These are phyloP conservation scores for Lochmaea crataegi DNA, from an alignment of 2,888 invertebrate species.

Conservation along the genomic window DNA sequence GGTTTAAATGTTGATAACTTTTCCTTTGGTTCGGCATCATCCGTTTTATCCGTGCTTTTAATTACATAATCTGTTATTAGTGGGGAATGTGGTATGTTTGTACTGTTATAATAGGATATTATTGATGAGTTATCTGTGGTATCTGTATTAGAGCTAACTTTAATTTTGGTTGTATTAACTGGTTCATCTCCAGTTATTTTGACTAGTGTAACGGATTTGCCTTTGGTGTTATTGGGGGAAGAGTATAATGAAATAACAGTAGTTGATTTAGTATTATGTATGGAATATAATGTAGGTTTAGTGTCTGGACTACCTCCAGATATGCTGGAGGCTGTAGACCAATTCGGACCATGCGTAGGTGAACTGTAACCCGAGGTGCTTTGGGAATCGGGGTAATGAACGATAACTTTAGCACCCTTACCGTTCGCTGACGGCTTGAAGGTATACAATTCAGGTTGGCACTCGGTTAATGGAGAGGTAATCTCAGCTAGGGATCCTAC, in stretches of 20 bases:
- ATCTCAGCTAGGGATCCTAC: slow-evolving; percentile 63
- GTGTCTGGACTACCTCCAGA: slow-evolving; percentile 61
- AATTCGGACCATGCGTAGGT: slow-evolving; percentile 62
- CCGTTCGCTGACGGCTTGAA: slow-evolving; percentile 60
- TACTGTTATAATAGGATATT: slow-evolving; percentile 19
- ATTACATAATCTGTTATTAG: slow-evolving; percentile 37
- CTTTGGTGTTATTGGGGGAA: slow-evolving; percentile 55
- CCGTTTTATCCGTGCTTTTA: slow-evolving; percentile 27
- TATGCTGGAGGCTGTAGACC: slow-evolving; percentile 64
- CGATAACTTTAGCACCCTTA: slow-evolving; percentile 61
- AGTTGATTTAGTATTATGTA: slow-evolving; percentile 64
- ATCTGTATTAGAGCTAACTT: slow-evolving; percentile 29
- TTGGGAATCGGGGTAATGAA: slow-evolving; percentile 64
- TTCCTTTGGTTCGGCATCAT: slow-evolving; percentile 27
- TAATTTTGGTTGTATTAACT: slow-evolving; percentile 39
- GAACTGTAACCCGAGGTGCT: slow-evolving; percentile 68
- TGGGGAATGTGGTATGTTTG: slow-evolving; percentile 31
- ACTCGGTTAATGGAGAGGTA: slow-evolving; percentile 60
- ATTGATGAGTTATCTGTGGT: slow-evolving; percentile 15
- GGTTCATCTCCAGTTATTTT: slow-evolving; percentile 58
- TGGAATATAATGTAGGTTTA: slow-evolving; percentile 62
- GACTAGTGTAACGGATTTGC: slow-evolving; percentile 64
- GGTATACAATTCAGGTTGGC: slow-evolving; percentile 56
- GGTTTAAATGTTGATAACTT: slow-evolving; percentile 37
- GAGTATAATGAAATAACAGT: slow-evolving; percentile 65